Percentiles rank a stretch among this genome's conserved stretches.
phyloP scores from a whole-genome alignment of 2,797 vertebrate species.

The Furcifer pardalis region DNA sequence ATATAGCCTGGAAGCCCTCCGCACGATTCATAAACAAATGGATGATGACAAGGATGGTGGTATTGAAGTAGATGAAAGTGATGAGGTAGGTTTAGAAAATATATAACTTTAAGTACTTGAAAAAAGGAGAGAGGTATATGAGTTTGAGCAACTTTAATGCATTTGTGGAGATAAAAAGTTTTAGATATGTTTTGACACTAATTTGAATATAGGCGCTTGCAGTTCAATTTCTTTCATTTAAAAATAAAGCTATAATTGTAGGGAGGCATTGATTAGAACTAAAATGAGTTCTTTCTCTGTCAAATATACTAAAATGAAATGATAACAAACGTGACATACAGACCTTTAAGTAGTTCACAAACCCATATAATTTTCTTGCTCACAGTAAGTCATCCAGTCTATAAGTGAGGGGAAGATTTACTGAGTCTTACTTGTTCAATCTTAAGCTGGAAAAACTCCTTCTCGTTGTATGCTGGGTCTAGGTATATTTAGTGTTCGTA shows the following conservation, averaged over 20 bases:
- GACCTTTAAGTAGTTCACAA: neutral
- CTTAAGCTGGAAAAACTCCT: neutral
- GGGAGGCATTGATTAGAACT: neutral
- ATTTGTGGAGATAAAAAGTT: neutral
- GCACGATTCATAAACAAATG: conserved; percentile 97
- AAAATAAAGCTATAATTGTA: no score
- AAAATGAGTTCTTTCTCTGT: neutral
- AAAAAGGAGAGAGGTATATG: neutral
- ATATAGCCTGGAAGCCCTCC: conserved; percentile 93
- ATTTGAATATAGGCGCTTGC: neutral
- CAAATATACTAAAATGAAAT: neutral
- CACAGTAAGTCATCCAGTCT: no score
- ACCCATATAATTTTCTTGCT: neutral
- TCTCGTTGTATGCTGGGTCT: neutral
- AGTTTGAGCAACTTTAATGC: neutral
- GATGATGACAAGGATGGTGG: conserved; percentile 98
- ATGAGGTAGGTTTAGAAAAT: conserved; percentile 85
- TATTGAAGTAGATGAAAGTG: conserved; percentile 97
- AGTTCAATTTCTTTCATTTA: no score
- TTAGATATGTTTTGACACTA: neutral
- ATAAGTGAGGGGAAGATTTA: neutral
- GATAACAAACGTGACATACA: neutral
- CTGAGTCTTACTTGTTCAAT: neutral
- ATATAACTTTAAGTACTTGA: neutral
- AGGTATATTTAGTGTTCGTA: neutral